Evolutionary conservation across 37 sponge, comb jelly and placozoan species (phyloP).

Genomic region (Diacarnus erythraeanus): DNA sequence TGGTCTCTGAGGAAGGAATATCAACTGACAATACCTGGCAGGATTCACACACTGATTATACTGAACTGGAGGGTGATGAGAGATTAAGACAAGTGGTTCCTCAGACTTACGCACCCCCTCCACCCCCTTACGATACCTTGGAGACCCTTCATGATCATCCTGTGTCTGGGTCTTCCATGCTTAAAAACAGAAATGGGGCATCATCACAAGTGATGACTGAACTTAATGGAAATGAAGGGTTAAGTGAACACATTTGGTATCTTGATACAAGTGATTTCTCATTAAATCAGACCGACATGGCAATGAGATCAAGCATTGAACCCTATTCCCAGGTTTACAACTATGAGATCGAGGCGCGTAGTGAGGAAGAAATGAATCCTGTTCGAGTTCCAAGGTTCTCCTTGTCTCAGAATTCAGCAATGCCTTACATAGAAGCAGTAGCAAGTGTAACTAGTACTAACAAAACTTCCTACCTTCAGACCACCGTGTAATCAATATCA

Average conservation of each 20-base stretch:
- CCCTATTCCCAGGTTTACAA: neutral
- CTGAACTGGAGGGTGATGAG: too few relatives aligned
- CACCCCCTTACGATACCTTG: neutral
- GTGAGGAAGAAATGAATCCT: neutral
- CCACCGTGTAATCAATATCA: too few relatives aligned
- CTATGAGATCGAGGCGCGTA: neutral
- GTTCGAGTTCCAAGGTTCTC: neutral
- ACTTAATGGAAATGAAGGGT: neutral
- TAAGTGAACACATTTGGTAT: neutral
- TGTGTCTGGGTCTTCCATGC: too few relatives aligned
- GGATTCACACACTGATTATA: too few relatives aligned
- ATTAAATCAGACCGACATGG: neutral
- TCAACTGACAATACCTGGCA: too few relatives aligned
- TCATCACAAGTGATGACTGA: too few relatives aligned
- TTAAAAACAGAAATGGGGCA: neutral
- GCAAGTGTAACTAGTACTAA: too few relatives aligned
- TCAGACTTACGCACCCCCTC: neutral
- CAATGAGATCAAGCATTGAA: neutral
- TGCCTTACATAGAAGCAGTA: neutral
- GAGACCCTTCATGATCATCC: too few relatives aligned
- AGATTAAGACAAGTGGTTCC: too few relatives aligned
- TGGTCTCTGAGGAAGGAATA: too few relatives aligned
- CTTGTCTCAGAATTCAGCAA: neutral
- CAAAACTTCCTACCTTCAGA: too few relatives aligned
- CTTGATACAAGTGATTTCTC: neutral